A percentile compares a stretch with the other conserved stretches of the same genome.
These are phyloP conservation scores for Drosophila teissieri DNA, from an alignment of 1,140 invertebrate species.

Conservation along the genomic window DNA sequence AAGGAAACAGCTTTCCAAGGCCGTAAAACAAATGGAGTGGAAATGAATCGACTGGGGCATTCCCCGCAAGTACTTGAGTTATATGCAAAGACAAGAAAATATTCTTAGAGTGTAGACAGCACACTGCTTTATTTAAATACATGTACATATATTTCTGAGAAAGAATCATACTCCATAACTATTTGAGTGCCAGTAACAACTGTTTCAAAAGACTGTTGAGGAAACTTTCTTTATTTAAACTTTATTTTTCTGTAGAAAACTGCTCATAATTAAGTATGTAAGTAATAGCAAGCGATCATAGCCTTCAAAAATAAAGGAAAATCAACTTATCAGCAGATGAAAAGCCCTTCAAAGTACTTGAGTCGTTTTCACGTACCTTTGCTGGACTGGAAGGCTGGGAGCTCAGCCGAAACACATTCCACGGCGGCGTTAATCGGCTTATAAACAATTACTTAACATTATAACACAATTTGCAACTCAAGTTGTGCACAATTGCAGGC, in stretches of 20 bases:
- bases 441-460: constrained; percentile 80
- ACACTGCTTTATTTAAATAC: too few species aligned
- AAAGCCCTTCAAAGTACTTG: background rate
- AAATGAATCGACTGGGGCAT: constrained; percentile 4
- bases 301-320: background rate
- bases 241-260: too few species aligned
- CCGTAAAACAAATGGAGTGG: background rate
- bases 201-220: too few species aligned
- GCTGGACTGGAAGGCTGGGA: constrained; percentile 1
- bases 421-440: constrained; percentile 55
- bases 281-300: background rate
- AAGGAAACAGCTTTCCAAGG: constrained; percentile 17
- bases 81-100: background rate
- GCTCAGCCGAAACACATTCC: constrained; percentile 27
- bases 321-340: background rate
- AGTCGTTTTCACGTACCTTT: constrained; percentile 27
- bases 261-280: background rate
- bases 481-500: constrained; percentile 75
- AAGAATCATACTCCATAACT: too few species aligned
- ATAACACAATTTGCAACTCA: constrained; percentile 74
- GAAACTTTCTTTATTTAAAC: too few species aligned
- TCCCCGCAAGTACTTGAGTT: background rate
- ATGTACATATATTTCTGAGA: too few species aligned
- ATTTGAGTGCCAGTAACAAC: too few species aligned
- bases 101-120: too few species aligned